Base-by-base conservation (phyloP, 2,797 vertebrate species). In the Pangasius krempfi region DNA sequence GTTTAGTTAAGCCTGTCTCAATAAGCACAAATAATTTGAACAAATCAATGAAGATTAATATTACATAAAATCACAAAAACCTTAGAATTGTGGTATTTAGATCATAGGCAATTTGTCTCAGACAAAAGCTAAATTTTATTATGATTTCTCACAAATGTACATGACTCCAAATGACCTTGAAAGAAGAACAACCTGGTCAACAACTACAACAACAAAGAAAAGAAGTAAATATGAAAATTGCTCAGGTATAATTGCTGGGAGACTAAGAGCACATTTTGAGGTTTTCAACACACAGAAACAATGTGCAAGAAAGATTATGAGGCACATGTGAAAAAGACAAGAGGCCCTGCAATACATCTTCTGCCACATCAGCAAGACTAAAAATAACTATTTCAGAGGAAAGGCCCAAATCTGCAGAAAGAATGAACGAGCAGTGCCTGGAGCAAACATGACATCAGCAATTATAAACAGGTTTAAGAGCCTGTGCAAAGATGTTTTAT, bases 291-390 rank as follows among this genome's bases (percentile, higher is more conserved):
- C 54, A 37, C 13, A 54, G 47, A 44, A 54, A 22, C 62, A 47
- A 58, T 79, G 62, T 81, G 64, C 75, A 83, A 86, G 54, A 85
- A 60, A 86, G 86, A 85, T 85, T 58, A 82, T 60, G 37, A 82
- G 22, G 68, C 79, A 78, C 86, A 89, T 7, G n/a, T 90, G 87
- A 91, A 88, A 86, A 89, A 89, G 78, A 90, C 82, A 66, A 89
- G 78, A 84, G 83, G 78, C 89, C 91, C 86, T 79, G 68, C 79
- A 80, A 90, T 86, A 66, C 83, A 89, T 83, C 86, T 89, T 86
- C 70, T 91, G 92, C 91, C 87, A 91, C 83, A 89, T 93, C 91
- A 92, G 93, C 92, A 89, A 91, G 86, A 89, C 86, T 91, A 90
- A 93, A 92, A 92, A 93, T 91, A 92, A 89, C 90, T 56, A 89